These are phyloP conservation scores for Corythornis vintsioides DNA, from an alignment of 2,113 vertebrate species.

Conservation along the genomic window DNA sequence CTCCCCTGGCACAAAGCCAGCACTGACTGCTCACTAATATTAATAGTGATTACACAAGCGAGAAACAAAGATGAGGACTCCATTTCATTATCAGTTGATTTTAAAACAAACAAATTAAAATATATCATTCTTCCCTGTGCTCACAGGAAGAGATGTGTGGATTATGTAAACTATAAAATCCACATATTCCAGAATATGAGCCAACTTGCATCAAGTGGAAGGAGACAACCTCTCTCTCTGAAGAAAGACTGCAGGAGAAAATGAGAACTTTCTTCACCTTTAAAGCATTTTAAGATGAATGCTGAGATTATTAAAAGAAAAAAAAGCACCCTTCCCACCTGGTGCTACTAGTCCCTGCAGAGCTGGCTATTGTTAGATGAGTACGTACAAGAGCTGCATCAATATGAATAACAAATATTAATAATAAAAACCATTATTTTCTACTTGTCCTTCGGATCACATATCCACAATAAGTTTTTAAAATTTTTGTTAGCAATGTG, in stretches of 20 bases:
- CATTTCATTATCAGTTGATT: conserved; percentile 5
- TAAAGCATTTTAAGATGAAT: not conserved
- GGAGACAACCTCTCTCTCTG: not conserved
- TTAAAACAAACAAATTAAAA: conserved; percentile 38
- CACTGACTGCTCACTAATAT: not conserved
- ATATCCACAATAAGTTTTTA: not conserved
- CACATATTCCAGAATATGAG: not conserved
- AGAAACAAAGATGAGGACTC: not conserved
- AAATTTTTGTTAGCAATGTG: not conserved
- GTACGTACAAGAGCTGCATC: not conserved
- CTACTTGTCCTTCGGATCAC: not conserved
- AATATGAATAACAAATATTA: not conserved
- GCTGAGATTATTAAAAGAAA: not conserved
- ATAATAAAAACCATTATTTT: not conserved
- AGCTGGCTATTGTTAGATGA: not conserved
- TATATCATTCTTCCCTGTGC: not conserved
- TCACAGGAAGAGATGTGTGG: not conserved
- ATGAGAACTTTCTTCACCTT: not conserved
- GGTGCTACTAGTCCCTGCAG: not conserved
- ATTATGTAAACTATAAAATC: conserved; percentile 19
- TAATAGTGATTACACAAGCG: not conserved
- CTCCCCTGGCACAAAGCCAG: not conserved
- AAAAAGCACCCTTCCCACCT: not conserved
- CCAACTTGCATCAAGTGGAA: not conserved
- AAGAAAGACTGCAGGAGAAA: not conserved